A percentile compares a stretch with the other conserved stretches of the same genome.
phyloP scores from a whole-genome alignment of 2,113 vertebrate genomes.

The Oreochromis aureus region DNA sequence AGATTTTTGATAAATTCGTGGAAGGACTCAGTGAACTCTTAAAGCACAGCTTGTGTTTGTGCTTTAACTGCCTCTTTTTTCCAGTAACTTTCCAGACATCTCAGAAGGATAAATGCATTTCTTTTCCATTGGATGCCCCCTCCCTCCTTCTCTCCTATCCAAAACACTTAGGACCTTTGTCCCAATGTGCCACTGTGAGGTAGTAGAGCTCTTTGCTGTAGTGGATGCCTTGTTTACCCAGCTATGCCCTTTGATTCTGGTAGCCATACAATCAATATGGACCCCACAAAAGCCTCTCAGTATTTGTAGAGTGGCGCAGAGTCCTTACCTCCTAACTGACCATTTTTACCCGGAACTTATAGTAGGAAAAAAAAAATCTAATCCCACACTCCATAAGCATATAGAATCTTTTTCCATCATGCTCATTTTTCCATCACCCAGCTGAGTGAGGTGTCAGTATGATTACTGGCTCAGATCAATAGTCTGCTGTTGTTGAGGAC shows the following conservation, averaged over 20 bases:
- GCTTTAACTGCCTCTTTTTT: neutral
- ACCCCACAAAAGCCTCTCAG: neutral
- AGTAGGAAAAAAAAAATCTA: neutral
- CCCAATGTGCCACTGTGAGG: slow-evolving; percentile 36
- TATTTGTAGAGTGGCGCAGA: neutral
- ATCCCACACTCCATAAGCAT: neutral
- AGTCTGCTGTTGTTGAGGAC: slow-evolving; percentile 8
- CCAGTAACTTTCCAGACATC: neutral
- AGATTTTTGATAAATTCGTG: neutral
- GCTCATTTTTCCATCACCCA: slow-evolving; percentile 41
- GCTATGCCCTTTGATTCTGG: neutral
- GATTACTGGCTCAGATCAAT: slow-evolving; percentile 46
- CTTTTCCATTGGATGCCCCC: neutral
- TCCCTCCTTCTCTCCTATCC: neutral
- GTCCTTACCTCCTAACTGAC: neutral
- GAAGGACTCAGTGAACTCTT: neutral
- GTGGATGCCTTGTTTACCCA: neutral
- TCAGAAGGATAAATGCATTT: neutral
- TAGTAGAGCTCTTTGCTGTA: slow-evolving; percentile 13
- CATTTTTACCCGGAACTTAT: neutral
- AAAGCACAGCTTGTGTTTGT: neutral
- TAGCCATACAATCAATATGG: neutral
- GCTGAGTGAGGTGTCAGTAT: slow-evolving; percentile 33
- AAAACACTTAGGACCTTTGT: neutral
- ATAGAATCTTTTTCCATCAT: slow-evolving; percentile 27